Conservation (phyloP, 1,140 invertebrate genomes). For the Eufriesea mexicana region DNA sequence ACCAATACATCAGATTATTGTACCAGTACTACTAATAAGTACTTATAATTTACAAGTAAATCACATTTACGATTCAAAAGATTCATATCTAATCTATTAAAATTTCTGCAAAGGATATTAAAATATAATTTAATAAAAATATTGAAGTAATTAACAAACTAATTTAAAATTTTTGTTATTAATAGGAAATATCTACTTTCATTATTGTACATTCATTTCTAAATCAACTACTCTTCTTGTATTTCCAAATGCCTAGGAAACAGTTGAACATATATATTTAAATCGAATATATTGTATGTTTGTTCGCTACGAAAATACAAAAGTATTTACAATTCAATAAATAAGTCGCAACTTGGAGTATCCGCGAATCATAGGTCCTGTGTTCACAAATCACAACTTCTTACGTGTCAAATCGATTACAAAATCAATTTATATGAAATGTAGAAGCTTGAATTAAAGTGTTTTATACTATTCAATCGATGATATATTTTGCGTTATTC, state of each 20-base stretch:
- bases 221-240: neutral
- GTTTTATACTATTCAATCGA: conserved; percentile 8
- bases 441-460: conserved; percentile 50
- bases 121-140: neutral
- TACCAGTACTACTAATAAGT: neutral
- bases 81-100: neutral
- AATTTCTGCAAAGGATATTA: neutral
- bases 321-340: conserved; percentile 81
- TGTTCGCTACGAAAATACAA: conserved; percentile 76
- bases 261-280: conserved; percentile 21
- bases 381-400: conserved; percentile 31
- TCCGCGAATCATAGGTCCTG: conserved; percentile 36
- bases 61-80: neutral
- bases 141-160: neutral
- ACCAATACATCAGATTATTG: neutral
- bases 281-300: conserved; percentile 30
- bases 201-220: neutral
- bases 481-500: neutral
- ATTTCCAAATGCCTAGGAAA: neutral
- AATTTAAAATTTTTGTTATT: neutral
- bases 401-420: conserved; percentile 15
- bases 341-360: conserved; percentile 73
- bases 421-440: conserved; percentile 54
- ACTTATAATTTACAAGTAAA: neutral
- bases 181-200: neutral